Conservation (phyloP, 2,113 vertebrate species). For the Apaloderma vittatum region DNA sequence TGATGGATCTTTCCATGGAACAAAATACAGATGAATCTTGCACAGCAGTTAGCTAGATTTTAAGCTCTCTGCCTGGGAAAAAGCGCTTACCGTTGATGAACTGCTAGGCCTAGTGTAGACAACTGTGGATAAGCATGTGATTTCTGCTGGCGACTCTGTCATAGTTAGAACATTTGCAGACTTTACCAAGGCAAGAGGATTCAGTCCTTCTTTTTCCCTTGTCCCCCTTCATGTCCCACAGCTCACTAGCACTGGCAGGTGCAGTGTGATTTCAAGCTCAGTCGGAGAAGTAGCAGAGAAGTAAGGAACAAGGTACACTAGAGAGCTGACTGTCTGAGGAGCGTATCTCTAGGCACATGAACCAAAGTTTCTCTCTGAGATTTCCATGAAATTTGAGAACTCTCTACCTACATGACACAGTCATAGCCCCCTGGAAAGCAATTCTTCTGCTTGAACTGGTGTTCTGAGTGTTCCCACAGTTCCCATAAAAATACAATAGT, state of each 20-base stretch:
- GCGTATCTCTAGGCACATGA: not conserved
- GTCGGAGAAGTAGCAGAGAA: not conserved
- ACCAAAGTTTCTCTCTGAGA: not conserved
- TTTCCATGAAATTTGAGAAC: not conserved
- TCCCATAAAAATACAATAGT: not conserved
- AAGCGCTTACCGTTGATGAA: not conserved
- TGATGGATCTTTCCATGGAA: not conserved
- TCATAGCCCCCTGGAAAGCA: not conserved
- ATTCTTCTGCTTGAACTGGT: not conserved
- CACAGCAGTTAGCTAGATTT: not conserved
- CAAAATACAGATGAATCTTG: not conserved
- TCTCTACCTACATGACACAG: accelerated
- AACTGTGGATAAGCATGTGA: not conserved
- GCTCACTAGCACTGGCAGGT: not conserved
- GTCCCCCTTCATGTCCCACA: not conserved
- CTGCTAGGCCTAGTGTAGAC: not conserved
- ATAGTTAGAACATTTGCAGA: not conserved
- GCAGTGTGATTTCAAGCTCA: not conserved
- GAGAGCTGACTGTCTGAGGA: not conserved
- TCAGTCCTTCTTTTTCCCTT: not conserved
- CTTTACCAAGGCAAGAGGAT: not conserved
- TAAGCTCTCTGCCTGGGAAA: not conserved
- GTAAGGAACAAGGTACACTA: not conserved
- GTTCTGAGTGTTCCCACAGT: not conserved
- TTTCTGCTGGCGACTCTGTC: not conserved